A percentile compares a stretch with the other conserved stretches of the same genome.
phyloP scores from a whole-genome alignment of 2,797 vertebrate genomes.

The Gymnoscopelus braueri region DNA sequence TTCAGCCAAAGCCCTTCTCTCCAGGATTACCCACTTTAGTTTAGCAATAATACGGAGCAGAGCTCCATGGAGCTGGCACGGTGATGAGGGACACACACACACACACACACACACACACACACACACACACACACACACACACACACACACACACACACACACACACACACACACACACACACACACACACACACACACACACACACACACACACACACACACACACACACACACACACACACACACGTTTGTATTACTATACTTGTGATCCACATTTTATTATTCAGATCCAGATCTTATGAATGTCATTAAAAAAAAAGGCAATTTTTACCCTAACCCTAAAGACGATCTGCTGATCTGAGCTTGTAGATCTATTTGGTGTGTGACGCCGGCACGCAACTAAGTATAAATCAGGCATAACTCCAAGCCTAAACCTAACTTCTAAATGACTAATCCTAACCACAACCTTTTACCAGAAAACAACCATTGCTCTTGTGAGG shows the following conservation, averaged over 20 bases:
- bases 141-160: neutral
- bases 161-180: neutral
- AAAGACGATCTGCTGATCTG: too few relatives aligned
- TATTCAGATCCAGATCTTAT: too few relatives aligned
- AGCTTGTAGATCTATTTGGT: too few relatives aligned
- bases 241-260: neutral
- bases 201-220: conserved; percentile 6
- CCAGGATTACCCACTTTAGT: conserved; percentile 2
- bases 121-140: neutral
- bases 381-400: too few relatives aligned
- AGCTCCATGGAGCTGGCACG: neutral
- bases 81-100: neutral
- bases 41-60: neutral
- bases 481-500: too few relatives aligned
- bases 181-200: conserved; percentile 4
- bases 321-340: too few relatives aligned
- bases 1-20: neutral
- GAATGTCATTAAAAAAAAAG: too few relatives aligned
- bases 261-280: too few relatives aligned
- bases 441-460: too few relatives aligned
- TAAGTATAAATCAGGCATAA: too few relatives aligned
- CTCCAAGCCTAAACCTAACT: too few relatives aligned
- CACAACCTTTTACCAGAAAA: too few relatives aligned
- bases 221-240: neutral
- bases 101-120: neutral